These are phyloP conservation scores for Luehdorfia chinensis DNA, from an alignment of 1,140 invertebrate genomes.

Conservation along the genomic window DNA sequence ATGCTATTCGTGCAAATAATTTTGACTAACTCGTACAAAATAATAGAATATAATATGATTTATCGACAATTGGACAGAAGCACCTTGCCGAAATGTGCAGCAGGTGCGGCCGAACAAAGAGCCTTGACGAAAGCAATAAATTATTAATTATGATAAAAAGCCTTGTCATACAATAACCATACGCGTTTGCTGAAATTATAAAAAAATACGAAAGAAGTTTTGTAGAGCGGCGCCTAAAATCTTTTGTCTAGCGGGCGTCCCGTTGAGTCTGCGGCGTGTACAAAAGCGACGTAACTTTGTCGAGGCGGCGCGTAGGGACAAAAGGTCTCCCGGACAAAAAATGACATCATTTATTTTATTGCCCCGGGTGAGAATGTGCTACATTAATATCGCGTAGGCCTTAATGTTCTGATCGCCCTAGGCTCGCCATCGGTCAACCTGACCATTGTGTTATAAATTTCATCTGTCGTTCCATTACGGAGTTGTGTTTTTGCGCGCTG, in stretches of 20 bases:
- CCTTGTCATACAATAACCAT: slow-evolving; percentile 41
- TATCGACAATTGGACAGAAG: slow-evolving; percentile 59
- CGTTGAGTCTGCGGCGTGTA: slow-evolving; percentile 39
- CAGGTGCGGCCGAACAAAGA: slow-evolving; percentile 57
- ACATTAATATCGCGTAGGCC: slow-evolving; percentile 71
- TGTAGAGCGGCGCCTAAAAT: slow-evolving; percentile 60
- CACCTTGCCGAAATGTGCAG: slow-evolving; percentile 50
- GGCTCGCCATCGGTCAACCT: slow-evolving; percentile 59
- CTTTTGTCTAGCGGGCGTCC: slow-evolving; percentile 65
- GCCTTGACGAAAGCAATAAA: slow-evolving; percentile 65
- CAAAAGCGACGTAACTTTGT: slow-evolving; percentile 45
- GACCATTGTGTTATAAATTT: slow-evolving; percentile 49
- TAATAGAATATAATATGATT: slow-evolving; percentile 37
- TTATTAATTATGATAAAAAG: slow-evolving; percentile 74
- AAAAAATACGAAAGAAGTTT: slow-evolving; percentile 30
- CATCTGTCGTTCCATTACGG: slow-evolving; percentile 25
- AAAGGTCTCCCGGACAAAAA: slow-evolving; percentile 69
- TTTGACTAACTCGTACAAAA: background rate
- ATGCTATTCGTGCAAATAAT: too few species aligned
- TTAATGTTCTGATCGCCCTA: slow-evolving; percentile 65
- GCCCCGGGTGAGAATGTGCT: slow-evolving; percentile 67
- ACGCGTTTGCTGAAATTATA: slow-evolving; percentile 40
- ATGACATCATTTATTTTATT: slow-evolving; percentile 77
- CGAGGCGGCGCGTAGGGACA: slow-evolving; percentile 55
- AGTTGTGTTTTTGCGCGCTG: slow-evolving; percentile 12